Percentiles rank a stretch among this genome's conserved stretches.
phyloP scores from a whole-genome alignment of 1,140 invertebrate genomes.

The Thaumetopoea pityocampa region DNA sequence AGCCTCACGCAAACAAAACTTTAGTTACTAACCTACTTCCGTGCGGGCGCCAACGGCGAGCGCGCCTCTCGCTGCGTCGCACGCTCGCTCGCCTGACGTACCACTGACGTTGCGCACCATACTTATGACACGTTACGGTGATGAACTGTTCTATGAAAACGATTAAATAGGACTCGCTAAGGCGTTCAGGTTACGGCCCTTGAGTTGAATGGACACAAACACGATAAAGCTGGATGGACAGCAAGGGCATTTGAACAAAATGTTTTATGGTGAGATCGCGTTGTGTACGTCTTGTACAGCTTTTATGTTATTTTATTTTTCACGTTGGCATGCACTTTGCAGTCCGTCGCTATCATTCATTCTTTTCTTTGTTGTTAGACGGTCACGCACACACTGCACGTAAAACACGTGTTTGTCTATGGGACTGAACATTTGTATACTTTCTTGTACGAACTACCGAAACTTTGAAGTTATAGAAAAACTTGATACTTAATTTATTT shows the following conservation, averaged over 20 bases:
- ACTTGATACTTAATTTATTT: no score
- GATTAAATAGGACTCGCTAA: slow-evolving; percentile 31
- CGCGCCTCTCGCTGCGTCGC: slow-evolving; percentile 46
- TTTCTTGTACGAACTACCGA: background rate
- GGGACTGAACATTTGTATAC: background rate
- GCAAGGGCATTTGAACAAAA: slow-evolving; percentile 55
- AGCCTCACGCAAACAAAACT: slow-evolving; percentile 75
- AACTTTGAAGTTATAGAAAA: no score
- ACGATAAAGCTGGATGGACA: slow-evolving; percentile 41
- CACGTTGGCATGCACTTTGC: slow-evolving; percentile 54
- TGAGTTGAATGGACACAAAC: slow-evolving; percentile 54
- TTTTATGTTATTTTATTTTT: slow-evolving; percentile 55
- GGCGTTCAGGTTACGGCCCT: slow-evolving; percentile 23
- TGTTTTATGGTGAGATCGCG: slow-evolving; percentile 71
- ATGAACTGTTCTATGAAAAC: slow-evolving; percentile 58
- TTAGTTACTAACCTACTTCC: slow-evolving; percentile 76
- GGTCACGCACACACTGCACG: slow-evolving; percentile 53
- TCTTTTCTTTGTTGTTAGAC: slow-evolving; percentile 27
- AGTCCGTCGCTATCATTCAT: slow-evolving; percentile 36
- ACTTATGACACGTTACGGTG: slow-evolving; percentile 57
- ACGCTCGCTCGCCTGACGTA: slow-evolving; percentile 33
- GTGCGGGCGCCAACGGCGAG: slow-evolving; percentile 67
- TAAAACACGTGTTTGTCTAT: slow-evolving; percentile 28
- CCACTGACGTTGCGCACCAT: slow-evolving; percentile 28
- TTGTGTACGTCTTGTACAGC: slow-evolving; percentile 56